phyloP scores from a whole-genome alignment of 1,140 invertebrate species.

The Lepidurus apus region DNA sequence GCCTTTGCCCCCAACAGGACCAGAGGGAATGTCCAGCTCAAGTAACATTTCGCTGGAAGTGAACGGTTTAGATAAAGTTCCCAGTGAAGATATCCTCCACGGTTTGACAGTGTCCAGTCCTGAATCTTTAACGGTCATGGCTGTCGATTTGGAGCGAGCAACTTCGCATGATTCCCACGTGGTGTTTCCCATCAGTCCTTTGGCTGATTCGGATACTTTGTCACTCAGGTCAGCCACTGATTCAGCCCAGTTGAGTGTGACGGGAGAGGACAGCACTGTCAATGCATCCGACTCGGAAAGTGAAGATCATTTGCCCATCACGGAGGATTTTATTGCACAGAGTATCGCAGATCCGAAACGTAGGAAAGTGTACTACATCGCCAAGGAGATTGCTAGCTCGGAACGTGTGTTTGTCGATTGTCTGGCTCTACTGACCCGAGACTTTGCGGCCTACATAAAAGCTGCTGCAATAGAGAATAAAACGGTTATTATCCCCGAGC shows the following conservation, averaged over 20 bases:
- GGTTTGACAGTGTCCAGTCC: neutral
- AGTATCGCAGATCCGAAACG: conserved; percentile 41
- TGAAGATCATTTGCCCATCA: conserved; percentile 33
- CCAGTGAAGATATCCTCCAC: neutral
- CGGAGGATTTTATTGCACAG: conserved; percentile 38
- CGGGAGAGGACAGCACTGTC: conserved; percentile 34
- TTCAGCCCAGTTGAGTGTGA: conserved; percentile 29
- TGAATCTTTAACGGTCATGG: neutral
- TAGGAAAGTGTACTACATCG: conserved; percentile 52
- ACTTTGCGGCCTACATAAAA: conserved; percentile 55
- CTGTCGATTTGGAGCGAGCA: neutral
- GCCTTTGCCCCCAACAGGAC: neutral
- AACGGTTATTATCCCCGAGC: conserved; percentile 48
- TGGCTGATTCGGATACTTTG: conserved; percentile 32
- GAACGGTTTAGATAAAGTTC: neutral
- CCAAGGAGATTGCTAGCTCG: conserved; percentile 61
- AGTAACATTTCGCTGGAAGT: neutral
- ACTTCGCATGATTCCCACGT: neutral
- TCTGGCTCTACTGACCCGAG: conserved; percentile 60
- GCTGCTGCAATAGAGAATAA: conserved; percentile 46
- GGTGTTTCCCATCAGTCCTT: neutral
- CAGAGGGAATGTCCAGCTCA: neutral
- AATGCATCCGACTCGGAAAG: conserved; percentile 37
- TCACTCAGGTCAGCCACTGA: neutral
- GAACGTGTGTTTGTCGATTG: conserved; percentile 65